Evolutionary conservation across 2,888 invertebrate genomes (phyloP).

Genomic region (Strigamia transsilvanica): DNA sequence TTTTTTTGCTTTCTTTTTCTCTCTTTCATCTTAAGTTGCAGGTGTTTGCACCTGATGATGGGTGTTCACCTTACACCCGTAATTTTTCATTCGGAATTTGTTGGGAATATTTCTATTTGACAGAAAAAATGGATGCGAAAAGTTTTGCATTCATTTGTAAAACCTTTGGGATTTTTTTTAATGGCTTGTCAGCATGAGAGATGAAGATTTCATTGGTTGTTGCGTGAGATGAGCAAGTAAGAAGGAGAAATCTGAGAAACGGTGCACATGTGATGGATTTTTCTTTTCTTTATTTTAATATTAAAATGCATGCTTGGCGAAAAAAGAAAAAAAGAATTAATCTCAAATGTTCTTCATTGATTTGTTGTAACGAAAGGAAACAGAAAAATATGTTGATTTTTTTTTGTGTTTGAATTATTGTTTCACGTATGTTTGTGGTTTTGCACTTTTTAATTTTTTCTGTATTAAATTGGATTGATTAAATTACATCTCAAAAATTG

Average conservation of each 20-base stretch:
- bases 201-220: background rate
- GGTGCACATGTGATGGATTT: slow-evolving; percentile 8
- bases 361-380: background rate
- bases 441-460: no score
- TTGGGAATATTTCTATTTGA: background rate
- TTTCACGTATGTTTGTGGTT: no score
- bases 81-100: background rate
- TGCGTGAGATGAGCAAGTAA: background rate
- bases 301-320: background rate
- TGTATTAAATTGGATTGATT: no score
- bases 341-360: background rate
- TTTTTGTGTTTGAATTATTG: no score
- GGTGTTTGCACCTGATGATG: background rate
- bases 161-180: slow-evolving; percentile 6
- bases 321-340: background rate
- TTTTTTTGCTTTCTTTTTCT: background rate
- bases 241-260: slow-evolving; percentile 2
- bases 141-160: slow-evolving; percentile 8
- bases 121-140: slow-evolving; percentile 3
- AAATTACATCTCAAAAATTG: no score
- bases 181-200: slow-evolving; percentile 8
- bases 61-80: background rate
- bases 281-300: background rate
- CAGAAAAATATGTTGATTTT: no score
- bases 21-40: background rate